phyloP scores from a whole-genome alignment of 2,113 vertebrate species.

The Triplophysa dalaica region DNA sequence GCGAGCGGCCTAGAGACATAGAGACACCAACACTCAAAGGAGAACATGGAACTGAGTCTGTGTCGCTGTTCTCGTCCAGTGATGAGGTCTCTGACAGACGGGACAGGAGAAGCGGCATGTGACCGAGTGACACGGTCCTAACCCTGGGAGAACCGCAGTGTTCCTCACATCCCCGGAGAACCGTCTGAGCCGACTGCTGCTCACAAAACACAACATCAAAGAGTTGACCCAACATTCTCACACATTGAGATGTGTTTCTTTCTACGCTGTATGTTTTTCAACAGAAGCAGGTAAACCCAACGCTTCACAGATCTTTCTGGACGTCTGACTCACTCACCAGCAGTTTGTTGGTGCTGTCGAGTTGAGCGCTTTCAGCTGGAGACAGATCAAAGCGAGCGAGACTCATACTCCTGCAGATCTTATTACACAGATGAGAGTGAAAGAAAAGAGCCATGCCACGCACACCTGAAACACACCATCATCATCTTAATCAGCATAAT shows the following conservation, averaged over 20 bases:
- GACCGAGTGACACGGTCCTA: conserved; percentile 81
- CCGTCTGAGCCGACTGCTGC: conserved; percentile 89
- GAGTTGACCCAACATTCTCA: too few relatives aligned
- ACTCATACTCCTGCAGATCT: conserved; percentile 92
- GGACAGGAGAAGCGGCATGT: conserved; percentile 76
- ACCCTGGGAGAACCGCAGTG: conserved; percentile 87
- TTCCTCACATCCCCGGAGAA: conserved; percentile 90
- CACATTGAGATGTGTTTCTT: too few relatives aligned
- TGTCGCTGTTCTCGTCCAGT: conserved; percentile 86
- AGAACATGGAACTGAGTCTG: conserved; percentile 88
- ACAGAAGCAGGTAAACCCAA: too few relatives aligned
- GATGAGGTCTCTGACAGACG: conserved; percentile 89
- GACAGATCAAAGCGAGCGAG: conserved; percentile 89
- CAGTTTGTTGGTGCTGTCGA: conserved; percentile 85
- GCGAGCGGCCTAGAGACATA: conserved; percentile 65
- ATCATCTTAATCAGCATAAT: not conserved
- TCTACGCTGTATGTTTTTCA: too few relatives aligned
- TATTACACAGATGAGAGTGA: conserved; percentile 94
- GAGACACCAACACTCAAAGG: conserved; percentile 66
- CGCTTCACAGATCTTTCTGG: too few relatives aligned
- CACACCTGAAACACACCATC: conserved; percentile 78
- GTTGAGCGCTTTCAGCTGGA: conserved; percentile 75
- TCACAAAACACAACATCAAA: not conserved
- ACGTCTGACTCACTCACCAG: conserved; percentile 75
- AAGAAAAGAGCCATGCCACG: conserved; percentile 98